phyloP scores from a whole-genome alignment of 2,888 invertebrate genomes.

The Trisateles emortualis region DNA sequence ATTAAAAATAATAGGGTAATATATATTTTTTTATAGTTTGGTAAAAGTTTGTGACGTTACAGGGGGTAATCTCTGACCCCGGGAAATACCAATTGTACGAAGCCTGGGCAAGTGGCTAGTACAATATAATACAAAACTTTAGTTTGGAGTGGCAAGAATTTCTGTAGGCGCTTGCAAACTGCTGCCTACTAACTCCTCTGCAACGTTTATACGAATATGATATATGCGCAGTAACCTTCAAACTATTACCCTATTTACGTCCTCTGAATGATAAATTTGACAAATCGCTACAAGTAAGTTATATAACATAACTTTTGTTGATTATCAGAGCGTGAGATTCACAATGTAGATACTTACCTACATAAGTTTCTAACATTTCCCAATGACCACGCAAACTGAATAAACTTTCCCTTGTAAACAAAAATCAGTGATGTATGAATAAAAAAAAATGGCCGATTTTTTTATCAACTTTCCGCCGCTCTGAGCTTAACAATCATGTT shows the following conservation, averaged over 20 bases:
- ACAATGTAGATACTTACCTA: slow-evolving; percentile 5
- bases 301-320: slow-evolving; percentile 29
- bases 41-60: too few relatives aligned
- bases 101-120: too few relatives aligned
- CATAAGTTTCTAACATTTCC: slow-evolving; percentile 30
- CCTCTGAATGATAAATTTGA: slow-evolving; percentile 31
- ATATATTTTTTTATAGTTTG: too few relatives aligned
- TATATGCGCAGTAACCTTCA: background rate
- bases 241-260: slow-evolving; percentile 25
- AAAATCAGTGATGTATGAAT: slow-evolving; percentile 21
- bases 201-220: background rate
- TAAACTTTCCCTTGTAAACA: slow-evolving; percentile 21
- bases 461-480: slow-evolving; percentile 27
- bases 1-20: too few relatives aligned
- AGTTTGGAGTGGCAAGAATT: too few relatives aligned
- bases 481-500: slow-evolving; percentile 12
- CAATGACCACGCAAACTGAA: slow-evolving; percentile 22
- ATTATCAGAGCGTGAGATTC: slow-evolving; percentile 33
- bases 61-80: too few relatives aligned
- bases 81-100: too few relatives aligned
- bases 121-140: too few relatives aligned
- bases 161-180: background rate
- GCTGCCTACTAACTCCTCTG: too few relatives aligned
- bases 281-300: slow-evolving; percentile 28
- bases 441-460: slow-evolving; percentile 13